These are phyloP conservation scores for Macquaria australasica DNA, from an alignment of 2,113 vertebrate genomes.

Conservation along the genomic window DNA sequence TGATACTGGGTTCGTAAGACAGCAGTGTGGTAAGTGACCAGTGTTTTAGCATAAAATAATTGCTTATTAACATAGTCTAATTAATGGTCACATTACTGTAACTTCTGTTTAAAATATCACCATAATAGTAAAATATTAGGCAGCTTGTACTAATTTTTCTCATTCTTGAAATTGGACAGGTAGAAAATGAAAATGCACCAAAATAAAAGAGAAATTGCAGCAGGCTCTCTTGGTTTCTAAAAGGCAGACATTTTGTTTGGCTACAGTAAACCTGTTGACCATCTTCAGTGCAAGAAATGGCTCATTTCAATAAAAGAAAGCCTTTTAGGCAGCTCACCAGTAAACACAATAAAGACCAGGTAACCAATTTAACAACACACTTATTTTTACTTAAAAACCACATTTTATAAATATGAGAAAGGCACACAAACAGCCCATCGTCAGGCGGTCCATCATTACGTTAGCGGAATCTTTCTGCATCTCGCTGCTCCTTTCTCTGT, in stretches of 20 bases:
- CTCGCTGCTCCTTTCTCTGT: slow-evolving; percentile 20
- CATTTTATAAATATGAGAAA: slow-evolving; percentile 45
- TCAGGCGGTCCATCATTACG: slow-evolving; percentile 16
- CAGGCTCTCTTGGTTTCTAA: not conserved
- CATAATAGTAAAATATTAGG: not conserved
- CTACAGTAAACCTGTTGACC: slow-evolving; percentile 8
- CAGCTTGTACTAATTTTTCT: not conserved
- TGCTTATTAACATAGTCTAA: not conserved
- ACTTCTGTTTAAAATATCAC: not conserved
- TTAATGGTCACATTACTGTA: not conserved
- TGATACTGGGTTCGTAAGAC: not conserved
- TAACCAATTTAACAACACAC: slow-evolving; percentile 43
- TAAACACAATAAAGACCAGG: slow-evolving; percentile 32
- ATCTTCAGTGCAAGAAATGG: slow-evolving; percentile 1
- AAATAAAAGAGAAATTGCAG: not conserved
- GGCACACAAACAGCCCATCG: slow-evolving; percentile 35
- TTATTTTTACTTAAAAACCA: slow-evolving; percentile 52
- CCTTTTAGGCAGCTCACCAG: slow-evolving; percentile 33
- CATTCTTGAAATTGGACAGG: not conserved
- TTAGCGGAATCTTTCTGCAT: slow-evolving; percentile 13
- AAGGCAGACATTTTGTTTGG: slow-evolving; percentile 29
- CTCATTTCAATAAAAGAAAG: slow-evolving; percentile 32
- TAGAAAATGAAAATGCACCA: not conserved
- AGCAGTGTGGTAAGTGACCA: not conserved
- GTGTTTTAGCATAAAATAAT: not conserved